Evolutionary conservation across 2,888 invertebrate species (phyloP).

Genomic region (Acanthosoma haemorrhoidale): DNA sequence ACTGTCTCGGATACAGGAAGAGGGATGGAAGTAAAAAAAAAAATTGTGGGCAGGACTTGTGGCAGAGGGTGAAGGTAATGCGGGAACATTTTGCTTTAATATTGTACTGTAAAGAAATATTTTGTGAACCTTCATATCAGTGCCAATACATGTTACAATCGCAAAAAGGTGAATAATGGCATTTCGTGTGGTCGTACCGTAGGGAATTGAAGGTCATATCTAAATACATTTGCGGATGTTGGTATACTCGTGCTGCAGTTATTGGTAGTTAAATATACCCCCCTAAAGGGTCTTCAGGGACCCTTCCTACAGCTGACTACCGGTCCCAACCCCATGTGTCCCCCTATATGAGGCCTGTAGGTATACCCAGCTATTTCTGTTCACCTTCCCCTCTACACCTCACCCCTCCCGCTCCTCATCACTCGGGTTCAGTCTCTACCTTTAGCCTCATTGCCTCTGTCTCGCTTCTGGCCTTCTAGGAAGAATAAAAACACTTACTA

Average conservation of each 20-base stretch:
- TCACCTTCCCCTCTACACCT: neutral
- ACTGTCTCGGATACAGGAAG: too few relatives aligned
- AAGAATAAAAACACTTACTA: too few relatives aligned
- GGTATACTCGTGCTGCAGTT: too few relatives aligned
- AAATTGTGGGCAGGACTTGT: too few relatives aligned
- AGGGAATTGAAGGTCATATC: neutral
- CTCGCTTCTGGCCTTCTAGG: neutral
- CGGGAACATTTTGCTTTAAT: too few relatives aligned
- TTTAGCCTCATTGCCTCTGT: neutral
- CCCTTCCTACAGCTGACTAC: constrained; percentile 6
- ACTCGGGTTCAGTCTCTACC: constrained; percentile 8
- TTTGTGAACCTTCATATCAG: too few relatives aligned
- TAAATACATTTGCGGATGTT: neutral
- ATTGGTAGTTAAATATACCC: constrained; percentile 3
- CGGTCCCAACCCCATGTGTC: neutral
- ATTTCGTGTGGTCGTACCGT: too few relatives aligned
- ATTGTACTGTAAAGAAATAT: too few relatives aligned
- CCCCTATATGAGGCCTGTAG: neutral
- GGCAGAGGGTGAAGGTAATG: too few relatives aligned
- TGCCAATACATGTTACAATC: too few relatives aligned
- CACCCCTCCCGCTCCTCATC: neutral
- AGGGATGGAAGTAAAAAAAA: too few relatives aligned
- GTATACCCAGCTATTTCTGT: neutral
- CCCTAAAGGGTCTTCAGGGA: neutral
- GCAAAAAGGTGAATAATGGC: too few relatives aligned